Evolutionary conservation across 2,888 invertebrate species (phyloP), one percentile per base, ranked within the genome.

Genomic region (Synanthedon andrenaeformis): DNA sequence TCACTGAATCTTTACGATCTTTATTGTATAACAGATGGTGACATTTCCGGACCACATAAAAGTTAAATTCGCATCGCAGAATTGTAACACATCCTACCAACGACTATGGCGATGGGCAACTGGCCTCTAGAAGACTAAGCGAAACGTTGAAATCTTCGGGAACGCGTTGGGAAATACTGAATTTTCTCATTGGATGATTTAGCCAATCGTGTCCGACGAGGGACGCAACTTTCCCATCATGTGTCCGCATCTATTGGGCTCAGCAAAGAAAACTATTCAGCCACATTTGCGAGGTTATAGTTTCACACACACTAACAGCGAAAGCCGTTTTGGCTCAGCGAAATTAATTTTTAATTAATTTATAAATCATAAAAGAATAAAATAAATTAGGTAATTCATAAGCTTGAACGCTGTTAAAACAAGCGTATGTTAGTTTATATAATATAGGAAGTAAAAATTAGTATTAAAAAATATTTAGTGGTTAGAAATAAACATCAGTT

Each of bases 121-220:
- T 72, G 74, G 79, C 74, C 66, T 78, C 75, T 81, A 79, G 65
- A 71, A 72, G 76, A 82, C 82, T 73, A 83, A 82, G 84, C 85
- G 65, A 73, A 77, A 76, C 63, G 64, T 61, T 58, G 64, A 60
- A 53, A 57, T 59, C 56, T 59, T 59, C 70, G 62, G 70, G 73
- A 78, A 79, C 77, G 70, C 74, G 75, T 74, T 66, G 76, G 81
- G 79, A 75, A 79, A 76, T 71, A 60, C 58, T 35, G 14, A 68
- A 66, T 71, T 69, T 70, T 57, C 60, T 41, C 14, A 6, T 41
- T 49, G 41, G 19, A 51, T n/a, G 12, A 51, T 35, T 28, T 51
- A 55, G 66, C 71, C 74, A 74, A 74, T 74, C 58, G 42, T 41
- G 62, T 65, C 65, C 59, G 52, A 50, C 19, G 19, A 54, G 48